These are phyloP conservation scores for Larimichthys polyactis DNA, from an alignment of 2,113 vertebrate genomes.

Conservation along the genomic window DNA sequence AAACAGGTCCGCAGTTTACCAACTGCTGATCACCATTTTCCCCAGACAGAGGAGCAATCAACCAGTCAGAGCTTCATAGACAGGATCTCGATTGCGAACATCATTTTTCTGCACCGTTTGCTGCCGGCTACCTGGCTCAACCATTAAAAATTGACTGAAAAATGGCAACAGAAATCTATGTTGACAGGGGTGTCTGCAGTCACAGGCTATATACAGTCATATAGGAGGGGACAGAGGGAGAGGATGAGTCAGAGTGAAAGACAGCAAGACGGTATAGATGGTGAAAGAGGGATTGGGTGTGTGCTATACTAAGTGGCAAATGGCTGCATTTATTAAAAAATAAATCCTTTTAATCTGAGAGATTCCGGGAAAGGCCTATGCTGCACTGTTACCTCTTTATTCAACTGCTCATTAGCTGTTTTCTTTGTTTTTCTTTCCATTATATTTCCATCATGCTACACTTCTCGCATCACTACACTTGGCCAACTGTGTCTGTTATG, in stretches of 20 bases:
- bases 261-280: neutral
- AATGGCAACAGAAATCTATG: neutral
- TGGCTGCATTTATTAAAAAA: conserved; percentile 9
- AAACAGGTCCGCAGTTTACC: neutral
- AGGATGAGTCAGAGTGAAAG: conserved; percentile 10
- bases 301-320: conserved; percentile 12
- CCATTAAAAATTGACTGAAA: neutral
- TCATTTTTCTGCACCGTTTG: neutral
- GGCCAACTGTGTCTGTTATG: neutral
- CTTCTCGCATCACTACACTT: neutral
- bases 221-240: neutral
- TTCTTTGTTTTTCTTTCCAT: neutral
- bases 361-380: conserved; percentile 24
- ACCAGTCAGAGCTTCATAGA: neutral
- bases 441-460: conserved; percentile 20
- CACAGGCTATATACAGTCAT: too few relatives aligned
- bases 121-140: neutral
- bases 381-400: conserved; percentile 1
- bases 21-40: neutral
- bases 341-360: conserved; percentile 10
- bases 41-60: neutral
- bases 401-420: neutral
- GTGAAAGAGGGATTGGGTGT: conserved; percentile 10
- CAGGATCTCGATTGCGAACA: neutral
- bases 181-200: neutral